These are phyloP conservation scores for Grapholita molesta DNA, from an alignment of 1,140 invertebrate species.

Conservation along the genomic window DNA sequence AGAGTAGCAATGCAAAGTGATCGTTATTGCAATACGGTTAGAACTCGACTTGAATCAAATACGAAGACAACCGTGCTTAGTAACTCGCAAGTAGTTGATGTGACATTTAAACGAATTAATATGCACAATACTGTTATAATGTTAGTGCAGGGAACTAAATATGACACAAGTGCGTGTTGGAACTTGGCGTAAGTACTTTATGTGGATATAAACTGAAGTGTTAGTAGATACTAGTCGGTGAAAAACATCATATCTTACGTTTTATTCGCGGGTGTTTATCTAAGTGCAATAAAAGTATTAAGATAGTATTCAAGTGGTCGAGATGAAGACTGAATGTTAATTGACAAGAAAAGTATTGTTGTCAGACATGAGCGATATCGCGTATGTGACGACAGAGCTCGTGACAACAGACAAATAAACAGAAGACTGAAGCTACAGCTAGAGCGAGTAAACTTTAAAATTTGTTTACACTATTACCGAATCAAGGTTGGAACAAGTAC, in stretches of 20 bases:
- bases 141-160: not conserved
- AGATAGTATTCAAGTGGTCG: conserved; percentile 7
- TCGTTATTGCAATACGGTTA: not conserved
- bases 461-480: not conserved
- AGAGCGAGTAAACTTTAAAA: not conserved
- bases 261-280: not conserved
- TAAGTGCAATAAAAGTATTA: conserved; percentile 7
- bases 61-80: no score
- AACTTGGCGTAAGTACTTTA: not conserved
- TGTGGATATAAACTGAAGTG: not conserved
- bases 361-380: conserved; percentile 1
- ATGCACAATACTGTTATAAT: not conserved
- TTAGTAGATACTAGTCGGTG: not conserved
- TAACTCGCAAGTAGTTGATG: no score
- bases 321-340: not conserved
- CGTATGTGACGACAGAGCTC: not conserved
- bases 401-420: conserved; percentile 8
- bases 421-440: not conserved
- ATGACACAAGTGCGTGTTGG: not conserved
- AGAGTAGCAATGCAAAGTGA: conserved; percentile 20
- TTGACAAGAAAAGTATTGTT: conserved; percentile 12
- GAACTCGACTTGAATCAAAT: not conserved
- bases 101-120: not conserved
- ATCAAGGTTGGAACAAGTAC: no score
- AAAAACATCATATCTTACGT: not conserved